Percentiles rank a stretch among this genome's conserved stretches.
Conservation (phyloP, 1,140 invertebrate genomes). For the Carposina sasakii region DNA sequence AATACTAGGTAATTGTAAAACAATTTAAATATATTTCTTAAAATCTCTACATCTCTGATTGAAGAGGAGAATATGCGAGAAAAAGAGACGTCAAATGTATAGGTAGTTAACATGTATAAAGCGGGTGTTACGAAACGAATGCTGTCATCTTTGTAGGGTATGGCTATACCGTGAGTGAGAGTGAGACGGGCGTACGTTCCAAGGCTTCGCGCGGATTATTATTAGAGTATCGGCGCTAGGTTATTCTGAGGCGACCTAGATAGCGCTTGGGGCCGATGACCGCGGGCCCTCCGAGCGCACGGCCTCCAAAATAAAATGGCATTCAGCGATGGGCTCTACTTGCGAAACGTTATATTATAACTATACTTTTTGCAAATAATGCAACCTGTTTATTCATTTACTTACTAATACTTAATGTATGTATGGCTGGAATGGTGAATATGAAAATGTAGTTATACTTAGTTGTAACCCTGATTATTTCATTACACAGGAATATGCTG, state of each 20-base stretch:
- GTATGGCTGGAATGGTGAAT: no score
- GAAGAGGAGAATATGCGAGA: no score
- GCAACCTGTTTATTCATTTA: constrained; percentile 30
- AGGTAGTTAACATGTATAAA: constrained; percentile 36
- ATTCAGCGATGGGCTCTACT: constrained; percentile 68
- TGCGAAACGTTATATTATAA: constrained; percentile 63
- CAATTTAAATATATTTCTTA: no score
- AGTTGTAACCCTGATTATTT: no score
- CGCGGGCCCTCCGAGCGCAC: constrained; percentile 60
- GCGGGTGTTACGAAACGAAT: constrained; percentile 51
- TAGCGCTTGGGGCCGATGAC: constrained; percentile 65
- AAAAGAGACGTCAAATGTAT: constrained; percentile 56
- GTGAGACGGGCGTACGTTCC: constrained; percentile 55
- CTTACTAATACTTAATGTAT: not conserved
- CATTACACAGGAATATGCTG: no score
- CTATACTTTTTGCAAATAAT: constrained; percentile 46
- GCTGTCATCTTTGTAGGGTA: constrained; percentile 42
- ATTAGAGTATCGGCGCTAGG: constrained; percentile 71
- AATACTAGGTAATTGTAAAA: no score
- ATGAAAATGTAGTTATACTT: no score
- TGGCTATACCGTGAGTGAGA: constrained; percentile 44
- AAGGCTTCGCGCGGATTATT: constrained; percentile 64
- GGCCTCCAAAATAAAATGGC: constrained; percentile 70
- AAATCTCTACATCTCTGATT: no score
- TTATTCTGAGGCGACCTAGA: constrained; percentile 71